Conservation (phyloP, 1,140 invertebrate genomes). For the Amyelois transitella region DNA sequence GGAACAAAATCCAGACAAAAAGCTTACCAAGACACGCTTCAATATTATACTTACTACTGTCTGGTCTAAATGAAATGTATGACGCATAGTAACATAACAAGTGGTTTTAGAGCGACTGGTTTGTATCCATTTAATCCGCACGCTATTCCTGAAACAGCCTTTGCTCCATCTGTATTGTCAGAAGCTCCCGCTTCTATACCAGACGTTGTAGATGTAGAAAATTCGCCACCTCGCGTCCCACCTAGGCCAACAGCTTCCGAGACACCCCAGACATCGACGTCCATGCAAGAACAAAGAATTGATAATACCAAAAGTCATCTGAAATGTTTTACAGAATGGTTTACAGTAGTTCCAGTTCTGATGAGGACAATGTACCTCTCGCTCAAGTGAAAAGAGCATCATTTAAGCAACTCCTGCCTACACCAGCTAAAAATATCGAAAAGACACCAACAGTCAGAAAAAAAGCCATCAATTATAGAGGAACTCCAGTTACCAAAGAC, state of each 20-base stretch:
- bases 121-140: slow-evolving; percentile 22
- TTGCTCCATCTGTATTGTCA: not conserved
- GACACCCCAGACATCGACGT: not conserved
- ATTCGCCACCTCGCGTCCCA: not conserved
- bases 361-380: slow-evolving; percentile 13
- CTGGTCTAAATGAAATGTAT: slow-evolving; percentile 29
- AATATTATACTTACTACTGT: slow-evolving; percentile 18
- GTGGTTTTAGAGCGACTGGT: slow-evolving; percentile 26
- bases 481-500: slow-evolving; percentile 23
- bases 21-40: slow-evolving; percentile 23
- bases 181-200: slow-evolving; percentile 5
- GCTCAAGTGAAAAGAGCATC: slow-evolving; percentile 10
- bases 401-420: slow-evolving; percentile 21
- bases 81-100: slow-evolving; percentile 21
- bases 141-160: too few species aligned
- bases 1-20: slow-evolving; percentile 16
- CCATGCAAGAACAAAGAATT: not conserved
- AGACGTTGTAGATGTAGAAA: not conserved
- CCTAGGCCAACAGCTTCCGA: not conserved
- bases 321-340: too few species aligned
- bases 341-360: not conserved
- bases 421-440: slow-evolving; percentile 12
- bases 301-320: too few species aligned
- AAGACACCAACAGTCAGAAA: slow-evolving; percentile 12
- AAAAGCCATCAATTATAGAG: slow-evolving; percentile 24